Evolutionary conservation across 2,797 vertebrate genomes (phyloP).

Genomic region (Crax fasciolata): DNA sequence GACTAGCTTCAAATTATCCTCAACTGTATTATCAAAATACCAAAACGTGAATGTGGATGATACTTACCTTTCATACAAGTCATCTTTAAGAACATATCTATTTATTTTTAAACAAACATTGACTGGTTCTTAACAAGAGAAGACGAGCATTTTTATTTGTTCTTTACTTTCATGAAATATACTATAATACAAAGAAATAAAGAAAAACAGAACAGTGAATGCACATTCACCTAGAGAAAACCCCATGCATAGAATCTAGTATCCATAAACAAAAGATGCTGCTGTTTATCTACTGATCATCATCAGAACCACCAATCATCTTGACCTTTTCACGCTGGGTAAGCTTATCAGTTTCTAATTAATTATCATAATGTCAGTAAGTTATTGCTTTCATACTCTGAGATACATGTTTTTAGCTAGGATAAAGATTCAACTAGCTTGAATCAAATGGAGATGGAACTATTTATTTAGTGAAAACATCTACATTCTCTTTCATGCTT

Average conservation of each 20-base stretch:
- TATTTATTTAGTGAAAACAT: not conserved
- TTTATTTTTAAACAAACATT: not conserved
- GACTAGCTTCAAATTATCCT: not conserved
- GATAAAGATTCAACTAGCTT: not conserved
- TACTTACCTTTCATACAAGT: conserved; percentile 52
- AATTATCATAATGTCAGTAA: not conserved
- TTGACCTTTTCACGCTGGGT: not conserved
- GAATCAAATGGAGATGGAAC: not conserved
- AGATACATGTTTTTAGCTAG: not conserved
- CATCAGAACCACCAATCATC: not conserved
- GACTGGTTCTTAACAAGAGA: not conserved
- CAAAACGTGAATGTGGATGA: not conserved
- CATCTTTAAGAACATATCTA: not conserved
- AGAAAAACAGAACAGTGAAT: not conserved
- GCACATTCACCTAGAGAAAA: not conserved
- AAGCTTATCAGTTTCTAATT: not conserved
- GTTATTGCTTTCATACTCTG: not conserved
- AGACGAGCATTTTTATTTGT: not conserved
- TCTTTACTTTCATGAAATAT: not conserved
- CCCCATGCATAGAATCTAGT: not conserved
- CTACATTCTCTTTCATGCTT: not conserved
- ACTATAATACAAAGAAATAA: not conserved
- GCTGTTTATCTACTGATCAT: not conserved
- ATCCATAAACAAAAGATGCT: not conserved
- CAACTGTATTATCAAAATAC: not conserved